These are phyloP conservation scores for Engraulis encrasicolus DNA, from an alignment of 2,113 vertebrate species.

Conservation along the genomic window DNA sequence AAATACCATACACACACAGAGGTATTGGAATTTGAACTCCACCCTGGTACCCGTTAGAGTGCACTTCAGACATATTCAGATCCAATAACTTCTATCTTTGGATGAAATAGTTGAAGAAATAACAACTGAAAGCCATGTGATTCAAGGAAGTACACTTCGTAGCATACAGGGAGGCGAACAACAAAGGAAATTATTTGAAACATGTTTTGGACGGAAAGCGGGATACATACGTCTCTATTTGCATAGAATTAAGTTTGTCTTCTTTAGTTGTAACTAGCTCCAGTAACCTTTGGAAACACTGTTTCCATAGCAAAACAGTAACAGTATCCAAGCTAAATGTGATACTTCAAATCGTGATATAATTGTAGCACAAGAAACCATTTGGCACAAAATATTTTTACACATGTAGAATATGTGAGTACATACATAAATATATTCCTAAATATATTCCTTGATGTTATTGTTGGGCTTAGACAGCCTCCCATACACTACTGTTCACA, in stretches of 20 bases:
- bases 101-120: neutral
- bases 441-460: neutral
- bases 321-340: neutral
- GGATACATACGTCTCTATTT: neutral
- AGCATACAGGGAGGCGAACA: neutral
- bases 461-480: neutral
- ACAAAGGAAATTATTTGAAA: neutral
- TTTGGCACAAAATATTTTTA: conserved; percentile 18
- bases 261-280: neutral
- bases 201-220: neutral
- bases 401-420: neutral
- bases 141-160: neutral
- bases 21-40: too few relatives aligned
- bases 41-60: too few relatives aligned
- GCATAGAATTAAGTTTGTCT: neutral
- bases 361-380: neutral
- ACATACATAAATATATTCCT: neutral
- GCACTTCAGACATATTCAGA: too few relatives aligned
- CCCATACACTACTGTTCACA: conserved; percentile 12
- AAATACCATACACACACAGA: too few relatives aligned
- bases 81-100: neutral
- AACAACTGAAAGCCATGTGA: neutral
- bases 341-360: neutral
- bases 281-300: neutral
- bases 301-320: neutral